These are phyloP conservation scores for Beris chalybata DNA, from an alignment of 2,888 invertebrate species.

Conservation along the genomic window DNA sequence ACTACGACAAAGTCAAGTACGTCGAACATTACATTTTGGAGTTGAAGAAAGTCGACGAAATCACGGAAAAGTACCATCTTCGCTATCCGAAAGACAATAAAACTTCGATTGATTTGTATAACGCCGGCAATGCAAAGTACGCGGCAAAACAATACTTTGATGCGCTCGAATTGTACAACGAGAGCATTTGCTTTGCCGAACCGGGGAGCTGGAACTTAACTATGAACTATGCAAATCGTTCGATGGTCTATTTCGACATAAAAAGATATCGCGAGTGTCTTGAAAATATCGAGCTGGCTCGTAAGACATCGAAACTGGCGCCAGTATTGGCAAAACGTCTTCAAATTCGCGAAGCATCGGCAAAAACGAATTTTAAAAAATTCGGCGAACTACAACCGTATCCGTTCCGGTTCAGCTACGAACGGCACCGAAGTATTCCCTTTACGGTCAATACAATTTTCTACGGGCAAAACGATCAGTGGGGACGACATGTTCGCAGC, in stretches of 20 bases:
- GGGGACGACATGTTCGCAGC: constrained; percentile 70
- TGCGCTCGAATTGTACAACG: constrained; percentile 49
- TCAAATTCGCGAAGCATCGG: constrained; percentile 50
- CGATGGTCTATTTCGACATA: constrained; percentile 65
- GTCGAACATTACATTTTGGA: neutral
- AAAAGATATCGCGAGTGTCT: constrained; percentile 63
- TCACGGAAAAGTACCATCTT: constrained; percentile 30
- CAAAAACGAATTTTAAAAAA: constrained; percentile 31
- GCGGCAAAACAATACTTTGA: constrained; percentile 47
- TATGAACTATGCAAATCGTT: constrained; percentile 68
- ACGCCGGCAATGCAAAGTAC: constrained; percentile 58
- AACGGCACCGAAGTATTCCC: constrained; percentile 53
- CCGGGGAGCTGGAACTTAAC: constrained; percentile 59
- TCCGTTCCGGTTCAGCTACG: constrained; percentile 2
- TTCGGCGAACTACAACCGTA: neutral
- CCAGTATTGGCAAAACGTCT: constrained; percentile 60
- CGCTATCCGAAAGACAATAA: constrained; percentile 52
- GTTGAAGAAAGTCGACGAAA: neutral
- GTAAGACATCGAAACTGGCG: constrained; percentile 60
- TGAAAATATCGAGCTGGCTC: constrained; percentile 63
- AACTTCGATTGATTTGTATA: constrained; percentile 57
- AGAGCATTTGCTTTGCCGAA: constrained; percentile 58
- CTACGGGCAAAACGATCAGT: constrained; percentile 58
- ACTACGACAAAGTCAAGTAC: too few species aligned
- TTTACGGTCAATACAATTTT: constrained; percentile 63